phyloP scores from a whole-genome alignment of 2,797 vertebrate genomes.

The Betta splendens region DNA sequence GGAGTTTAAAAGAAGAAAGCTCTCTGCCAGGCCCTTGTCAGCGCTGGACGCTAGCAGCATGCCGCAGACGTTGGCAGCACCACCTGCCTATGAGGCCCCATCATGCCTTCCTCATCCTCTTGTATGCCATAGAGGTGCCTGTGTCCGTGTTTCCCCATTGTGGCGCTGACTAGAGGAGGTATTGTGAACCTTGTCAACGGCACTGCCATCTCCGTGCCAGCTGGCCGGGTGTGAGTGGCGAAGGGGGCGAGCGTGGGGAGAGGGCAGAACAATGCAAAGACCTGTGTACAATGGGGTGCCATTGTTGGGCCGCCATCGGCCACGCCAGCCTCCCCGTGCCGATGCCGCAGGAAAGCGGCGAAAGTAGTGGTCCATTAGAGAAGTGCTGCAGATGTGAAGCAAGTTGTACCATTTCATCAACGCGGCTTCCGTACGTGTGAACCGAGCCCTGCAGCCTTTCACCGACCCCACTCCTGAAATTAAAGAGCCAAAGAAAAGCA shows the following conservation, averaged over 20 bases:
- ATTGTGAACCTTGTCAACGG: slow-evolving; percentile 79
- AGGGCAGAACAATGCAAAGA: slow-evolving; percentile 71
- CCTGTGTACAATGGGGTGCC: slow-evolving; percentile 73
- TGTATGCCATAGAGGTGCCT: slow-evolving; percentile 77
- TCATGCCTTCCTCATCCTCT: slow-evolving; percentile 60
- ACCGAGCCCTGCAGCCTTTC: slow-evolving; percentile 23
- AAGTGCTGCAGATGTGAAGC: slow-evolving; percentile 14
- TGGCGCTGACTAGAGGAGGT: slow-evolving; percentile 74
- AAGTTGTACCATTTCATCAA: slow-evolving; percentile 43
- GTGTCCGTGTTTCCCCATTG: slow-evolving; percentile 77
- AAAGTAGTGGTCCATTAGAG: slow-evolving; percentile 14
- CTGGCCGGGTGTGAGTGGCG: slow-evolving; percentile 71
- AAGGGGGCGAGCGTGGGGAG: slow-evolving; percentile 50
- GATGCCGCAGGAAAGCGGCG: slow-evolving; percentile 37
- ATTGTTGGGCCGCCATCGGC: slow-evolving; percentile 63
- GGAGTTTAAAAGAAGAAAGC: slow-evolving; percentile 66
- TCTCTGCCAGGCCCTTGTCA: slow-evolving; percentile 72
- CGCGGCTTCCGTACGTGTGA: slow-evolving; percentile 32
- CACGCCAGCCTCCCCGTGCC: slow-evolving; percentile 66
- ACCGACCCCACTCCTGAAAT: slow-evolving; percentile 47
- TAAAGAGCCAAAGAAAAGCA: slow-evolving; percentile 54
- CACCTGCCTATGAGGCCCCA: slow-evolving; percentile 76
- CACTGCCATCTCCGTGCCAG: slow-evolving; percentile 79
- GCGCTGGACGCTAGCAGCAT: slow-evolving; percentile 62
- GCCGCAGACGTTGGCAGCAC: slow-evolving; percentile 69